Evolutionary conservation across 2,888 invertebrate species (phyloP), one percentile per base, ranked within the genome.

Genomic region (Phaedon cochleariae): DNA sequence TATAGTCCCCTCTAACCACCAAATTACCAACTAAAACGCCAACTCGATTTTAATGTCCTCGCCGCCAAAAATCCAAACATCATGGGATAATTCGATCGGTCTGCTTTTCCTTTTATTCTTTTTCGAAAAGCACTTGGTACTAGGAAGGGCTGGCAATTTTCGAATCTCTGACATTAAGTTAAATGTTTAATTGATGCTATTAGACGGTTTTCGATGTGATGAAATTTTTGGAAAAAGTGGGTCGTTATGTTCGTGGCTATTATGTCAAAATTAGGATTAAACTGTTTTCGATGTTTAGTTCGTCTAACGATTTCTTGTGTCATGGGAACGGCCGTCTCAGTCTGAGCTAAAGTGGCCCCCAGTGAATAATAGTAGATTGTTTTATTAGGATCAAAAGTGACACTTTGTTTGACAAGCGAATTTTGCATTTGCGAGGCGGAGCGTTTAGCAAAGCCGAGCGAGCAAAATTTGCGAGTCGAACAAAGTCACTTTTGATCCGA

Each of bases 121-220:
- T 34, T 7, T 54, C 12, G 41, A 54, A 52, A n/a, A 34, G 54
- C 41, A 37, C 54, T 37, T 15, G 22, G 31, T 59, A 59, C 59
- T 48, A 49, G 49, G 59, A 64, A 59, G 49, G 59, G 48, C 52
- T 64, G 62, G 62, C 67, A 60, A 69, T 71, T 72, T 72, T 62
- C 60, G 18, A 21, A 48, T 69, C 66, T 67, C 59, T 65, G 65
- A 63, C 65, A 71, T 73, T 72, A 72, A 65, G 66, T 70, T 74
- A 74, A 74, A 74, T 65, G 65, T 70, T 69, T 72, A 72, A 74
- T 74, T 70, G 72, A 65, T 64, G 58, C 63, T 65, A 65, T 62
- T 65, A 63, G 49, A 53, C 51, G 18, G 45, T 59, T 54, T 60
- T 59, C 45, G 62, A 57, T 52, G 53, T 58, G 63, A 59, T 63